Evolutionary conservation across 2,113 vertebrate species (phyloP), one percentile per base, ranked within the genome.

Genomic region (Orientallactaga bullata): DNA sequence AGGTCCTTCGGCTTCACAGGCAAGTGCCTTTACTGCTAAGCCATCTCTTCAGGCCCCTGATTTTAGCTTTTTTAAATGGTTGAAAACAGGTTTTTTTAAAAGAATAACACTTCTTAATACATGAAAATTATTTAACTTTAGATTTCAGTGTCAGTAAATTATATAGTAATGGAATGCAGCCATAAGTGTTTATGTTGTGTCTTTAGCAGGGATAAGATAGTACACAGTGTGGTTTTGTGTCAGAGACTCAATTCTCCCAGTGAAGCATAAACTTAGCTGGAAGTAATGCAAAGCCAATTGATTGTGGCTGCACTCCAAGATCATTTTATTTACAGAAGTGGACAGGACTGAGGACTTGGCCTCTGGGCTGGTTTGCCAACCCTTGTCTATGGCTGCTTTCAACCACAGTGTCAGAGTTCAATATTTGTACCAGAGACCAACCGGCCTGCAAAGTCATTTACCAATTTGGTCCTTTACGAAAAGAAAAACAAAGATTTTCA

Each of bases 301-400:
- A 30, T 12, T 61, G 3, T 39, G 6, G 11, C 26, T 91, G 18
- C 66, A 12, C 66, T 69, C 71, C 26, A 51, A 63, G 13, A 74
- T 26, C 30, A n/a, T 37, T 86, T 86, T 32, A 81, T 83, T 85
- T 92, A 39, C 61, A 88, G 88, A 95, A 89, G 84, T 28, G 78
- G 21, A 11, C 32, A 23, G 18, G 37, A 3, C 18, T 60, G 21
- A 86, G 66, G 60, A 39, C 73, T 76, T 89, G 61, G 8, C 30
- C 61, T 60, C 0, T 2, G 1, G 32, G 7, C 21, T 26, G 16
- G 8, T 86, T 60, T 37, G 18, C 58, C 66, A n/a, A 2, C 51
- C 32, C 17, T 71, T 30, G 4, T 58, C 65, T 61, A 11, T 30
- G 23, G 32, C 55, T 79, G 0, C 71, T 93, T 92, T 78, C 26